Evolutionary conservation across 2,113 vertebrate genomes (phyloP).

Genomic region (Pelvicachromis taeniatus): DNA sequence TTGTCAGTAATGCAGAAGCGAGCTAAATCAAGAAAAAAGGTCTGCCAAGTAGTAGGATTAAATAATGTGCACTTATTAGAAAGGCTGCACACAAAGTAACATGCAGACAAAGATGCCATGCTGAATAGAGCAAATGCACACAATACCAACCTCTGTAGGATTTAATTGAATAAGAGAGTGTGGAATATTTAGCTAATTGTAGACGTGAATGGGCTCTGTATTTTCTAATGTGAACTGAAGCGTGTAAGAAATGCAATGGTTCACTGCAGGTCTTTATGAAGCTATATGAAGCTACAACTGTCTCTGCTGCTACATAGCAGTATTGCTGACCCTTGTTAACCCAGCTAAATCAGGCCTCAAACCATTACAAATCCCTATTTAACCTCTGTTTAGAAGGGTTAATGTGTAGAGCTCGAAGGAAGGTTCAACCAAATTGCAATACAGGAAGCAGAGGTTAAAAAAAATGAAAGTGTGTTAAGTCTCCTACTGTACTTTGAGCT

Average conservation of each 20-base stretch:
- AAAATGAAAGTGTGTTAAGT: background rate
- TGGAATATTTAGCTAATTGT: background rate
- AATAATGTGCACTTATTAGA: conserved; percentile 1
- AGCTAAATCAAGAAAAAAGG: background rate
- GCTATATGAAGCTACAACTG: background rate
- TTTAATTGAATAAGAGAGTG: background rate
- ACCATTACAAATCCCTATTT: conserved; percentile 12
- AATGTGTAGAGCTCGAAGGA: background rate
- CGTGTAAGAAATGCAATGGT: background rate
- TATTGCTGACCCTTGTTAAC: conserved; percentile 14
- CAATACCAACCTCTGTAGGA: background rate
- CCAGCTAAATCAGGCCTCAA: background rate
- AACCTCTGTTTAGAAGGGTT: background rate
- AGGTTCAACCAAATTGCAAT: background rate
- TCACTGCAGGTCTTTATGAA: background rate
- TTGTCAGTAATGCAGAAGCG: conserved; percentile 17
- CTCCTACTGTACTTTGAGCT: background rate
- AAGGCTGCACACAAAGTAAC: background rate
- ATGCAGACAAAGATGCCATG: background rate
- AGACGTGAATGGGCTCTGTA: background rate
- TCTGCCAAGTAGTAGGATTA: background rate
- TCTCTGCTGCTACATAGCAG: background rate
- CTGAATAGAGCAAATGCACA: background rate
- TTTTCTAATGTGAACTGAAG: background rate
- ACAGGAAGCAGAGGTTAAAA: background rate